Conservation (phyloP, 2,797 vertebrate species). For the Dendrocincla fuliginosa region DNA sequence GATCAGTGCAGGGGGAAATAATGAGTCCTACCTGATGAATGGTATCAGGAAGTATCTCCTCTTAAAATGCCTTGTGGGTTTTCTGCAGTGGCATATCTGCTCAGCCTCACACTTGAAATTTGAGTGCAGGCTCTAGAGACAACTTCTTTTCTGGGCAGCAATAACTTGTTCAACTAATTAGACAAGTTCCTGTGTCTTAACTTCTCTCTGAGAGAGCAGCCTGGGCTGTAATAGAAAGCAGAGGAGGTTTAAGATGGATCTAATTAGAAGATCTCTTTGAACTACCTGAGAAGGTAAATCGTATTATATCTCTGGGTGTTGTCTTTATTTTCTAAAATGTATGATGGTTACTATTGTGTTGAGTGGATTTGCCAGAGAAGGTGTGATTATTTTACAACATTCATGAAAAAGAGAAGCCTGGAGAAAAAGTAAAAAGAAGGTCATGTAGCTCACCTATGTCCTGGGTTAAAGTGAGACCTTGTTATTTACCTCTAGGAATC, state of each 20-base stretch:
- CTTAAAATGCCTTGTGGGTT: conserved; percentile 13
- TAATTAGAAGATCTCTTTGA: background rate
- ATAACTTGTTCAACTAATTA: background rate
- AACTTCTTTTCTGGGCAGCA: background rate
- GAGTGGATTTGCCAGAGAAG: background rate
- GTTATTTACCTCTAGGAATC: background rate
- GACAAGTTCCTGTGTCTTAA: background rate
- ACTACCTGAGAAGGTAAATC: conserved; percentile 39
- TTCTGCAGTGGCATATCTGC: background rate
- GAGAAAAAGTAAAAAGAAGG: background rate
- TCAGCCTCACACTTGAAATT: background rate
- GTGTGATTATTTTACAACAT: background rate
- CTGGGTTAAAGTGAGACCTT: background rate
- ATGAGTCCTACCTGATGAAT: conserved; percentile 4
- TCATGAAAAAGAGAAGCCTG: background rate
- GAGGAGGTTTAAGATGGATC: background rate
- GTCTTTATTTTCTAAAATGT: background rate
- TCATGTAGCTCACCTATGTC: background rate
- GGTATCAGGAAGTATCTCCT: conserved; percentile 69
- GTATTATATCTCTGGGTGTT: background rate
- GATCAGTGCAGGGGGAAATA: conserved; percentile 53
- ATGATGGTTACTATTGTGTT: background rate
- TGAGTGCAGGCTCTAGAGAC: background rate
- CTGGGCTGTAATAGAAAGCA: background rate
- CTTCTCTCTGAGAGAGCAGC: background rate